Base-by-base conservation (phyloP, 1,140 invertebrate genomes). In the Pogonus chalceus region DNA sequence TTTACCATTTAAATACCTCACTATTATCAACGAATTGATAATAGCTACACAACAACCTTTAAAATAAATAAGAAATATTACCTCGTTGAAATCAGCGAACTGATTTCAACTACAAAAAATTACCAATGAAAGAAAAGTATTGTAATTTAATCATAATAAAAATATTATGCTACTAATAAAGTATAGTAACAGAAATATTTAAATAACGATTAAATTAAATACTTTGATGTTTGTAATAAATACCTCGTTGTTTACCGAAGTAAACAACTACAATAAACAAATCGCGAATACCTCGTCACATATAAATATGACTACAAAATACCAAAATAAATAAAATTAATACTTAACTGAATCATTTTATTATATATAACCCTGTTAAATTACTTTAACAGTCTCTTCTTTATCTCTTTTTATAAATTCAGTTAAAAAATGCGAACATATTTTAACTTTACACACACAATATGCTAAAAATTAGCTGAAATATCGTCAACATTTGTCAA, bases 251-350 rank as follows among this genome's bases (percentile, higher is more conserved):
- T 49, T 49, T 35, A 37, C 18, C 26, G 49, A 35, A 26, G 24
- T 35, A 49, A 14, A 54, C 48, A 54, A 46, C 24, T 54, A 54
- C 53, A 54, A 20, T 31, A 31, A 7, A 31, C 26, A 4, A 31
- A 31, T 31, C 26, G n/a, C 14, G 14, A 31, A 49, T 55, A 57
- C 53, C 53, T 57, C 56, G 49, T 57, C 59, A 51, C 57, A 59
- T 51, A 49, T 23, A 31, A 31, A 31, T 31, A 14, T 31, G 26
- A 31, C 26, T 31, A 31, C 26, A 4, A 4, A 31, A 31, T 31
- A n/a, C n/a, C n/a, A n/a, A n/a, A 14, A 31, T 43, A 43, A 43
- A 16, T 43, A 43, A 43, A 43, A 4, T 43, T n/a, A n/a, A 43
- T 43, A 43, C 37, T 12, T 12, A 43, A 7, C 37, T 43, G 18